Evolutionary conservation across 2,888 invertebrate genomes (phyloP).

Genomic region (Sisyra terminalis): DNA sequence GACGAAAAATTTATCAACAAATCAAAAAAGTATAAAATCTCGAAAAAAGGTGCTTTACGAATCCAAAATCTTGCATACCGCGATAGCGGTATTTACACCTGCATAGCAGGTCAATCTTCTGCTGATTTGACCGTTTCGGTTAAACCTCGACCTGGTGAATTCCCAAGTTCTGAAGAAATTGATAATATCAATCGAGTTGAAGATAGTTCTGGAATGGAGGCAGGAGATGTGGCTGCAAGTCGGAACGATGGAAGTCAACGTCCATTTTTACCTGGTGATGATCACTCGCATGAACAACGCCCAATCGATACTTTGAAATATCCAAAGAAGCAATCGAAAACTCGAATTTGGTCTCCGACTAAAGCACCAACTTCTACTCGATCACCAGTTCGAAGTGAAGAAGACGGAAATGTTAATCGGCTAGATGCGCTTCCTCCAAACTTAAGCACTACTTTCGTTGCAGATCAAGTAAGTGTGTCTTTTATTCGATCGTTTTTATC

Average conservation of each 20-base stretch:
- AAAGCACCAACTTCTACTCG: slow-evolving; percentile 16
- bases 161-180: slow-evolving; percentile 66
- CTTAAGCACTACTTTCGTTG: slow-evolving; percentile 5
- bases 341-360: slow-evolving; percentile 22
- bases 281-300: slow-evolving; percentile 48
- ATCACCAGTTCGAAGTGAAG: slow-evolving; percentile 3
- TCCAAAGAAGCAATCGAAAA: slow-evolving; percentile 17
- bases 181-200: slow-evolving; percentile 27
- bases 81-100: slow-evolving; percentile 75
- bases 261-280: slow-evolving; percentile 34
- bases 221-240: slow-evolving; percentile 17
- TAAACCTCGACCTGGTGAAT: slow-evolving; percentile 62
- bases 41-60: slow-evolving; percentile 78
- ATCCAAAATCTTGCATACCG: slow-evolving; percentile 65
- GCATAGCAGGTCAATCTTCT: slow-evolving; percentile 65
- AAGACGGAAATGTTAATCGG: slow-evolving; percentile 7
- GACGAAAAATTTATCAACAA: slow-evolving; percentile 63
- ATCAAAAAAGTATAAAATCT: slow-evolving; percentile 71
- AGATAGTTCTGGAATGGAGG: slow-evolving; percentile 17
- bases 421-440: slow-evolving; percentile 7
- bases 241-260: slow-evolving; percentile 32
- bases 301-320: slow-evolving; percentile 26
- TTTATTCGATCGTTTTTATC: not conserved
- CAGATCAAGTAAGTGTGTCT: slow-evolving; percentile 6
- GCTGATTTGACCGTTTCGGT: slow-evolving; percentile 70